Evolutionary conservation across 2,113 vertebrate genomes (phyloP).

Genomic region (Hydrolagus affinis): DNA sequence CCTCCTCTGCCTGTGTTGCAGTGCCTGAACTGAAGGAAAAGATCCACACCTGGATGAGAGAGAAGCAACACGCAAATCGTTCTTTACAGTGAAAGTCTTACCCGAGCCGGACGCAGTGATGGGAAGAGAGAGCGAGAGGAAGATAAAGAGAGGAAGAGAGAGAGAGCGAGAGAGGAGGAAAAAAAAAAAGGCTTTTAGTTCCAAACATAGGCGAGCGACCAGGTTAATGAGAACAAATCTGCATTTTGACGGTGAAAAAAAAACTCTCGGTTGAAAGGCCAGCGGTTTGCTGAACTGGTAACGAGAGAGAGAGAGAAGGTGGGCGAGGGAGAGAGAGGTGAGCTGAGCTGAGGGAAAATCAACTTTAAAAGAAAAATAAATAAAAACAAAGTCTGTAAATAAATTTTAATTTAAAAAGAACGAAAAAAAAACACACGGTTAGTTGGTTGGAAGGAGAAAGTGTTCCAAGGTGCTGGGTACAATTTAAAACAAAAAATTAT

Average conservation of each 20-base stretch:
- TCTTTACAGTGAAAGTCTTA: slow-evolving; percentile 15
- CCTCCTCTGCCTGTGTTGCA: slow-evolving; percentile 39
- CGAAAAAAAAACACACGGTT: too few relatives aligned
- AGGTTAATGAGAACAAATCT: slow-evolving; percentile 22
- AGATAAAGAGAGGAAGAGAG: too few relatives aligned
- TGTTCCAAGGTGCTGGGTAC: slow-evolving; percentile 25
- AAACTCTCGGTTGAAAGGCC: background rate
- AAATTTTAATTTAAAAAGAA: slow-evolving; percentile 30
- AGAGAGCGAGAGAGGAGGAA: too few relatives aligned
- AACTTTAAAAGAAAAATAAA: background rate
- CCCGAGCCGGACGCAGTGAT: background rate
- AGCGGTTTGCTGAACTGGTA: slow-evolving; percentile 19
- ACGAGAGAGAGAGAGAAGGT: too few relatives aligned
- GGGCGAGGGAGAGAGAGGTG: too few relatives aligned
- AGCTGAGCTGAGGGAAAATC: slow-evolving; percentile 16
- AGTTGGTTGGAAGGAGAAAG: slow-evolving; percentile 16
- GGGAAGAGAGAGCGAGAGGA: too few relatives aligned
- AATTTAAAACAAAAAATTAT: slow-evolving; percentile 26
- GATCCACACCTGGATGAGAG: slow-evolving; percentile 93
- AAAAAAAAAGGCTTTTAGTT: slow-evolving; percentile 5
- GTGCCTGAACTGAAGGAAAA: slow-evolving; percentile 92
- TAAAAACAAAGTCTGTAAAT: slow-evolving; percentile 21
- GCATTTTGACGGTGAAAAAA: background rate
- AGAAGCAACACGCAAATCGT: slow-evolving; percentile 74
- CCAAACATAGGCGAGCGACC: slow-evolving; percentile 18